Evolutionary conservation across 1,140 invertebrate species (phyloP).

Genomic region (Tetragonula clypearis): DNA sequence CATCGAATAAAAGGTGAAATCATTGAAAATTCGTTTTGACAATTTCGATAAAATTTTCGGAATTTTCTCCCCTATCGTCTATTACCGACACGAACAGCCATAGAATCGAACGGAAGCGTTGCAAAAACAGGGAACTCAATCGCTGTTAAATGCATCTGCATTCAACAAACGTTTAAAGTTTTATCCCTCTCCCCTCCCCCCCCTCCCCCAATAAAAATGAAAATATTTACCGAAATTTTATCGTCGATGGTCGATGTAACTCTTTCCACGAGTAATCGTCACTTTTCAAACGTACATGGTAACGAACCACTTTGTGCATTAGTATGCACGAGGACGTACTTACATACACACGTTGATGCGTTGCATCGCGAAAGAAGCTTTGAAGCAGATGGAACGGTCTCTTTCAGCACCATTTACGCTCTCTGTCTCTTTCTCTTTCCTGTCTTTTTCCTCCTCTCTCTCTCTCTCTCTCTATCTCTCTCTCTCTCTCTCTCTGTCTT

Average conservation of each 20-base stretch:
- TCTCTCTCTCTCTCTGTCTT: background rate
- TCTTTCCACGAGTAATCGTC: background rate
- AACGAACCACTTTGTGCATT: conserved; percentile 25
- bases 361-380: conserved; percentile 51
- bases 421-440: background rate
- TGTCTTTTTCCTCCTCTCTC: background rate
- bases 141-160: background rate
- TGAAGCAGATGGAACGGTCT: conserved; percentile 52
- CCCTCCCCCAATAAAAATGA: background rate
- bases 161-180: background rate
- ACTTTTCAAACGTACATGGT: background rate
- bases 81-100: no score
- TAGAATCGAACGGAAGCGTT: background rate
- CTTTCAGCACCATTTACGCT: conserved; percentile 44
- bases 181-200: background rate
- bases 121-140: background rate
- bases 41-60: no score
- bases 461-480: conserved; percentile 8
- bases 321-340: conserved; percentile 21
- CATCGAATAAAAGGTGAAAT: no score
- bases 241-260: background rate
- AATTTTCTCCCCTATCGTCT: background rate
- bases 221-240: background rate
- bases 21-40: no score
- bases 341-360: conserved; percentile 14